Percentiles rank a stretch among this genome's conserved stretches.
These are phyloP conservation scores for Fulica atra DNA, from an alignment of 2,113 vertebrate genomes.

Conservation along the genomic window DNA sequence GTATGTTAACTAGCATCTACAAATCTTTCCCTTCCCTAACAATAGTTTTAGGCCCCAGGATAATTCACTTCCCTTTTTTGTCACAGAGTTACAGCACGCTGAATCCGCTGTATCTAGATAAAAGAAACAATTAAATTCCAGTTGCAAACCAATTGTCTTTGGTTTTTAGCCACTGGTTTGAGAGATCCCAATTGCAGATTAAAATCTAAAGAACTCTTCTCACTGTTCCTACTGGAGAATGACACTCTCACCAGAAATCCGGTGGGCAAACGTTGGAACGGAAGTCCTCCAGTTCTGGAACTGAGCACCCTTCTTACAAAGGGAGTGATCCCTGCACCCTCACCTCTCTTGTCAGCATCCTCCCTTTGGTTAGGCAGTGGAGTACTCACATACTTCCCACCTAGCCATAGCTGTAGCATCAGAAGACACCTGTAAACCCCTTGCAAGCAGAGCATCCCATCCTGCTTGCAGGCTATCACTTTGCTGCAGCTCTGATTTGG, in stretches of 20 bases:
- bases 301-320: not conserved
- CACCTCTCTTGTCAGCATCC: not conserved
- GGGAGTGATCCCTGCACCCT: not conserved
- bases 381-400: not conserved
- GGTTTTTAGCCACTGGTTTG: not conserved
- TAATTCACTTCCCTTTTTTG: constrained; percentile 31
- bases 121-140: constrained; percentile 20
- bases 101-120: not conserved
- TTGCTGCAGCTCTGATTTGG: not conserved
- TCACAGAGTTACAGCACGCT: not conserved
- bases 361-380: not conserved
- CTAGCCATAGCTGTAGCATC: not conserved
- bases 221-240: not conserved
- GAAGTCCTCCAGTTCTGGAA: not conserved
- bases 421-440: not conserved
- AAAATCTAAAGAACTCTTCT: not conserved
- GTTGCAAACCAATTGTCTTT: not conserved
- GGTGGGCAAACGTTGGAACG: not conserved
- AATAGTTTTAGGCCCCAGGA: constrained; percentile 4
- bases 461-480: not conserved
- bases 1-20: constrained; percentile 36
- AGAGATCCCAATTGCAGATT: not conserved
- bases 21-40: constrained; percentile 44
- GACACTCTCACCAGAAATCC: not conserved
- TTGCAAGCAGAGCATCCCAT: not conserved